phyloP scores from a whole-genome alignment of 2,113 vertebrate genomes.

The Apodemus sylvaticus region DNA sequence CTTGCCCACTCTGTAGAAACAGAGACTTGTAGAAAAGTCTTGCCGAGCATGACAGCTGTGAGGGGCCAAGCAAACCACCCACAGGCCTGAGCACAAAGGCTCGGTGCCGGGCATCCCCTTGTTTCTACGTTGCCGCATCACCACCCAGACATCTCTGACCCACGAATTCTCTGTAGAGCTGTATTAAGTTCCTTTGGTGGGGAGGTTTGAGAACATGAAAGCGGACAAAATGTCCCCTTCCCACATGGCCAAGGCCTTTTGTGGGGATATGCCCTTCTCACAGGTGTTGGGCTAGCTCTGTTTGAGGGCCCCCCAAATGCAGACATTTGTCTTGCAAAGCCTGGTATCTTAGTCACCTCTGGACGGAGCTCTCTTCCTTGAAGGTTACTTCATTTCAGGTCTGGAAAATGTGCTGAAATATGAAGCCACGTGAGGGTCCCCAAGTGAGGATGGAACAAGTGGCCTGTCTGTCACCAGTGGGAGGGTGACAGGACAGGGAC shows the following conservation, averaged over 20 bases:
- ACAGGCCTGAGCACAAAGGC: background rate
- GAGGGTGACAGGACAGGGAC: background rate
- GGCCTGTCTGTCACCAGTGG: background rate
- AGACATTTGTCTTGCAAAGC: background rate
- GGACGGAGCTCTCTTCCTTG: background rate
- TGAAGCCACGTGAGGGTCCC: background rate
- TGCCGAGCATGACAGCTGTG: background rate
- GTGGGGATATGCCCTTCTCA: too few species aligned
- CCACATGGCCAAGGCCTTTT: background rate
- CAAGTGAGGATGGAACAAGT: background rate
- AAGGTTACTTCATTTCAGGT: background rate
- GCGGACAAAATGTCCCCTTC: background rate
- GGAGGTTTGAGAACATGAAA: background rate
- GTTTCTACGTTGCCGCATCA: background rate
- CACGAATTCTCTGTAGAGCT: background rate
- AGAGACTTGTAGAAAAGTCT: background rate
- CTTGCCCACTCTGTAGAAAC: background rate
- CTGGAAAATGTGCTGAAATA: background rate
- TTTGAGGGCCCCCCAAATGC: background rate
- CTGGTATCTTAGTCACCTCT: background rate
- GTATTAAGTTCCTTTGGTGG: background rate
- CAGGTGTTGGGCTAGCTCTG: background rate
- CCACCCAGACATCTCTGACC: background rate
- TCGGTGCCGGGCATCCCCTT: background rate
- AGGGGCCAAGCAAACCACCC: background rate